Conservation (phyloP, 1,140 invertebrate genomes). For the Branchinecta lynchi region DNA sequence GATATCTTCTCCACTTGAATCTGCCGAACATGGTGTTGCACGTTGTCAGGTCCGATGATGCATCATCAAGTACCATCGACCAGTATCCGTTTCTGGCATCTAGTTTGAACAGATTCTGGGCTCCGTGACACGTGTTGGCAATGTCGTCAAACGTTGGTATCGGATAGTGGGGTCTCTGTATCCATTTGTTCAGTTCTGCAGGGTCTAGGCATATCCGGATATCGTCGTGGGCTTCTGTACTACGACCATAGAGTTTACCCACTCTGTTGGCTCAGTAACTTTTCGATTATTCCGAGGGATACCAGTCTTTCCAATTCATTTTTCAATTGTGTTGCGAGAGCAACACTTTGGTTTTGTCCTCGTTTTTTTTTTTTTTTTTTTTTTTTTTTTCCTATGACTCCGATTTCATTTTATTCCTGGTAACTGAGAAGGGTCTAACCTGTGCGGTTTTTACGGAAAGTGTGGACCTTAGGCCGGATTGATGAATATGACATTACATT, state of each 20-base stretch:
- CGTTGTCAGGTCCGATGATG: constrained; percentile 5
- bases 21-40: background rate
- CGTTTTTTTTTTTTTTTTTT: too few relatives aligned
- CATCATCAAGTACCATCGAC: constrained; percentile 6
- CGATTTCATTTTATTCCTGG: too few relatives aligned
- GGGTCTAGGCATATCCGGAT: constrained; percentile 8
- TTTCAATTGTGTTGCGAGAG: too few relatives aligned
- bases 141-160: constrained; percentile 9
- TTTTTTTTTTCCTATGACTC: too few relatives aligned
- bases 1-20: constrained; percentile 9
- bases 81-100: constrained; percentile 8
- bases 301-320: too few relatives aligned
- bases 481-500: too few relatives aligned
- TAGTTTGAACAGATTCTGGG: constrained; percentile 9
- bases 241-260: constrained; percentile 6
- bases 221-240: constrained; percentile 8
- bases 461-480: too few relatives aligned
- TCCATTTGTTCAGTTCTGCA: constrained; percentile 10
- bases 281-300: too few relatives aligned
- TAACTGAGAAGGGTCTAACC: too few relatives aligned
- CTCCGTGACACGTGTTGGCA: constrained; percentile 1
- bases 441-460: too few relatives aligned
- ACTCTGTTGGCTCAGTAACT: constrained; percentile 8
- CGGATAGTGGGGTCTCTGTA: constrained; percentile 5
- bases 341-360: too few relatives aligned